A percentile compares a stretch with the other conserved stretches of the same genome.
These are phyloP conservation scores for Calcarius lapponicus DNA, from an alignment of 2,797 vertebrate genomes.

Conservation along the genomic window DNA sequence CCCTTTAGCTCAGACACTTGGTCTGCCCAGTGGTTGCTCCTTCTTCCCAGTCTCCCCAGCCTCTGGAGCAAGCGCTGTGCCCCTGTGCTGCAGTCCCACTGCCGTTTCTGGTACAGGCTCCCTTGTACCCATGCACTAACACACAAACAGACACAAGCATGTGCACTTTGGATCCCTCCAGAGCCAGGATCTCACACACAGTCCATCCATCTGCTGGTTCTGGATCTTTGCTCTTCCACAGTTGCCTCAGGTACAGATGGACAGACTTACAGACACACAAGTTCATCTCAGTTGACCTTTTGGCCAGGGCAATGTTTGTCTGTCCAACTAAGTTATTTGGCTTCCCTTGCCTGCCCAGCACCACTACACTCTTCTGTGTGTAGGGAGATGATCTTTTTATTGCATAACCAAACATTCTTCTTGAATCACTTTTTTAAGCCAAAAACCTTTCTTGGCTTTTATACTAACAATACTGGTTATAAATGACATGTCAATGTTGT, in stretches of 20 bases:
- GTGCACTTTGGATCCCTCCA: background rate
- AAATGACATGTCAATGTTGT: background rate
- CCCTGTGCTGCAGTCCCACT: rapidly evolving
- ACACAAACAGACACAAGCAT: background rate
- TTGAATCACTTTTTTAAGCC: rapidly evolving
- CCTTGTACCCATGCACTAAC: rapidly evolving
- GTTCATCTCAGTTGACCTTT: background rate
- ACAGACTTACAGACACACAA: background rate
- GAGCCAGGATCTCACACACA: background rate
- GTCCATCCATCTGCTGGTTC: background rate
- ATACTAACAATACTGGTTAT: background rate
- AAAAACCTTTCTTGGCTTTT: background rate
- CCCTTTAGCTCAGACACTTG: background rate
- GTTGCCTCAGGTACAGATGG: background rate
- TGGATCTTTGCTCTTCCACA: background rate
- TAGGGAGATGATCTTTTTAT: background rate
- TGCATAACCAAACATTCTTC: background rate
- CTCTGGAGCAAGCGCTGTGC: background rate
- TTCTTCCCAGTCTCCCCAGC: background rate
- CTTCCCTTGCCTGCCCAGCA: background rate
- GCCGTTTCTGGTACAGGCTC: background rate
- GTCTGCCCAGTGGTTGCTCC: background rate
- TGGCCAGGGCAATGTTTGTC: background rate
- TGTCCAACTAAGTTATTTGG: background rate
- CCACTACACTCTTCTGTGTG: rapidly evolving